phyloP scores from a whole-genome alignment of 2,113 vertebrate genomes.

The Bos javanicus region DNA sequence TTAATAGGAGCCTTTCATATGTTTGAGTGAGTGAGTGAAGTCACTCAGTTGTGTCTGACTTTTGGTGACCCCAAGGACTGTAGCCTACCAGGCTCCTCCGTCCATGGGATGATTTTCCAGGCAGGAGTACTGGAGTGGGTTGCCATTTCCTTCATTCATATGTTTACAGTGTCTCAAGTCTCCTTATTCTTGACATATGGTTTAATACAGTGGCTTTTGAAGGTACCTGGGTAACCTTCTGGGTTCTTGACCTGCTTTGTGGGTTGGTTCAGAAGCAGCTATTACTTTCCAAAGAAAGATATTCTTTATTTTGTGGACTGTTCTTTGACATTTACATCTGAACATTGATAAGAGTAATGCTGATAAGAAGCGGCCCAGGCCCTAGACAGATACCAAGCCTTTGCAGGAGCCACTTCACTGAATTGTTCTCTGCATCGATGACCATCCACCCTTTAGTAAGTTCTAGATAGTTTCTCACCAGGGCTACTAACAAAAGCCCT shows the following conservation, averaged over 20 bases:
- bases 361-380: not conserved
- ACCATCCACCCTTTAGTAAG: not conserved
- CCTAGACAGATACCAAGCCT: not conserved
- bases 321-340: not conserved
- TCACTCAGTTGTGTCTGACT: rapidly evolving
- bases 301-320: not conserved
- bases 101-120: not conserved
- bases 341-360: not conserved
- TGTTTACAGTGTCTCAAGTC: not conserved
- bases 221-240: not conserved
- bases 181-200: not conserved
- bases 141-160: not conserved
- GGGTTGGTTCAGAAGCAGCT: not conserved
- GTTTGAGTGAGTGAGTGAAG: not conserved
- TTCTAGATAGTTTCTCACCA: not conserved
- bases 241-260: not conserved
- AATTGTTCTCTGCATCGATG: not conserved
- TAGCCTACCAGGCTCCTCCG: not conserved
- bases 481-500: rapidly evolving
- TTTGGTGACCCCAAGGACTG: not conserved
- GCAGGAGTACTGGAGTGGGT: not conserved
- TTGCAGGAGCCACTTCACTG: not conserved
- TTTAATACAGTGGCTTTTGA: not conserved
- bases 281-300: not conserved
- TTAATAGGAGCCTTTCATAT: not conserved